Evolutionary conservation across 2,113 vertebrate species (phyloP), one percentile per base, ranked within the genome.

Genomic region (Xenopus tropicalis): DNA sequence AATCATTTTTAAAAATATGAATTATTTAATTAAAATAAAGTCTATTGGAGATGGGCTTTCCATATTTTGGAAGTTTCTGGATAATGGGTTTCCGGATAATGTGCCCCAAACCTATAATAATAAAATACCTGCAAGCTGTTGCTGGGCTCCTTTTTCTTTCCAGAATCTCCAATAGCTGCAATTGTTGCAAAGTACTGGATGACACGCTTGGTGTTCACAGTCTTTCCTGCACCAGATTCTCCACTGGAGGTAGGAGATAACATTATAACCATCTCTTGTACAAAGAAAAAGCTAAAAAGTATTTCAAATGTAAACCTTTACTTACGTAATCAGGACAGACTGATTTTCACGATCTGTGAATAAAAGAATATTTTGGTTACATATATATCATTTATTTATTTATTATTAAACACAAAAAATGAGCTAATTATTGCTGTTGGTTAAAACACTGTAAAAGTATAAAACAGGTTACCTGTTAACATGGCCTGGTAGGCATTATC

Each of bases 401-500:
- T 52, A 4, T 52, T 52, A 14, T 52, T 52, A 16, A 14, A 52
- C 7, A 14, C 14, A 14, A n/a, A n/a, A n/a, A n/a, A n/a, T 44
- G 7, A 44, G 43, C 13, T 44, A 8, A 44, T 8, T 44, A 44
- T 44, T 44, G 13, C 13, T 13, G 6, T 44, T 44, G n/a, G n/a
- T n/a, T n/a, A n/a, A n/a, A n/a, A n/a, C n/a, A n/a, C n/a, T n/a
- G n/a, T n/a, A n/a, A 54, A 54, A n/a, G 16, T 3, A 54, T 54
- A n/a, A 54, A 54, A 17, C 2, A 17, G n/a, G 52, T 83, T 82
- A 94, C 93, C 92, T 29, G 91, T 94, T 42, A 93, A 67, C 93
- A 94, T 93, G 87, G 85, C 86, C 84, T 93, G 90, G 82, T 93
- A 92, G 68, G 91, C 90, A 0, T 90, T 91, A 80, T 95, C 93